Conservation (phyloP, 2,113 vertebrate genomes). For the Psammodynastes pulverulentus region DNA sequence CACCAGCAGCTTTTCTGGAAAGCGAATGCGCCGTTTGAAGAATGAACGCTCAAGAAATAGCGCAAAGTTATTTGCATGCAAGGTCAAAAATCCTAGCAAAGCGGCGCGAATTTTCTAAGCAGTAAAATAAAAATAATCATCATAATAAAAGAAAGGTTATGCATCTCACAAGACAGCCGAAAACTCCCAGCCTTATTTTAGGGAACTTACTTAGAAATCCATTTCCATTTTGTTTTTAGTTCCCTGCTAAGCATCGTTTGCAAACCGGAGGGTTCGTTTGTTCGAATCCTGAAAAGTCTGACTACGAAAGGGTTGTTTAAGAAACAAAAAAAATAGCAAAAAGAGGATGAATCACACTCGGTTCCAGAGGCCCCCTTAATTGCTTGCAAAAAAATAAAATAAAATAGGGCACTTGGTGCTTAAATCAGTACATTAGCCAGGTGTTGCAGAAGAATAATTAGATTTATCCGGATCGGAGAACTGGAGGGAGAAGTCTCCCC, state of each 20-base stretch:
- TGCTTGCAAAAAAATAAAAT: not conserved
- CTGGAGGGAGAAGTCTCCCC: not conserved
- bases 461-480: not conserved
- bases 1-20: not conserved
- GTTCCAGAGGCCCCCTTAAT: not conserved
- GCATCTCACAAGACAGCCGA: not conserved
- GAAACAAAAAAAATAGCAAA: not conserved
- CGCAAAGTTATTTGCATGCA: too few relatives aligned
- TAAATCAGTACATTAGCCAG: not conserved
- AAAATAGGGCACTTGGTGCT: not conserved
- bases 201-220: not conserved
- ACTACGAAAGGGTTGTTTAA: not conserved
- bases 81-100: not conserved
- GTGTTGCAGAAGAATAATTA: not conserved
- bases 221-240: not conserved
- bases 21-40: not conserved
- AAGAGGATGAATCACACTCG: not conserved
- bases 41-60: not conserved
- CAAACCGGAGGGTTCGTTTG: not conserved
- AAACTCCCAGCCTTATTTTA: not conserved
- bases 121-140: not conserved
- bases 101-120: not conserved
- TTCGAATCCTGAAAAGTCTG: not conserved
- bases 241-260: conserved; percentile 16
- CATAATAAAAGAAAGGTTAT: too few relatives aligned